Conservation (phyloP, 1,140 invertebrate genomes). For the Euglossa dilemma region DNA sequence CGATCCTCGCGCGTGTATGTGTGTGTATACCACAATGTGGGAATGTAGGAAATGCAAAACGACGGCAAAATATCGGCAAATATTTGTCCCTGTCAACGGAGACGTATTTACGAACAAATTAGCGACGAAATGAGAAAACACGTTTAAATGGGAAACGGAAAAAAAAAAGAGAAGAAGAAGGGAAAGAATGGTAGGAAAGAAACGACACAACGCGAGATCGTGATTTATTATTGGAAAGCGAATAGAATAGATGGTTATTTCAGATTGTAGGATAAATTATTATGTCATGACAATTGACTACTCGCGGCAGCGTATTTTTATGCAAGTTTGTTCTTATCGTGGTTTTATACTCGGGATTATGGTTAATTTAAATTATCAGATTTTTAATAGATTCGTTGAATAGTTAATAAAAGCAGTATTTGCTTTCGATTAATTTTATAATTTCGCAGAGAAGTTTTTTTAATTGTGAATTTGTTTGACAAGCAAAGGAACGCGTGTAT, state of each 20-base stretch:
- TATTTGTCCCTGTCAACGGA: background rate
- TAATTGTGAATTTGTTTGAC: no score
- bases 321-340: no score
- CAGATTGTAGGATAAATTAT: background rate
- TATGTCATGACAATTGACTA: background rate
- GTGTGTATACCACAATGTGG: no score
- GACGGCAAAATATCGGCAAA: constrained; percentile 9
- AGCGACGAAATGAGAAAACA: background rate
- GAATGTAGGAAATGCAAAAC: constrained; percentile 22
- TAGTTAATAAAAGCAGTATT: no score
- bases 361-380: no score
- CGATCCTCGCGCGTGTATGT: background rate
- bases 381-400: no score
- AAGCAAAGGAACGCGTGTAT: no score
- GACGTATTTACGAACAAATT: constrained; percentile 12
- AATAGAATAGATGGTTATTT: background rate
- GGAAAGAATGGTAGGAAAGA: background rate
- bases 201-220: background rate
- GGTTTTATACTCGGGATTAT: no score
- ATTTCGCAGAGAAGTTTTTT: no score
- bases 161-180: background rate
- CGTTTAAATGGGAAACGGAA: background rate
- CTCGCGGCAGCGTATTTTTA: background rate
- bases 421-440: no score
- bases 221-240: background rate